Conservation (phyloP, 2,797 vertebrate species). For the Threskiornis aethiopicus region DNA sequence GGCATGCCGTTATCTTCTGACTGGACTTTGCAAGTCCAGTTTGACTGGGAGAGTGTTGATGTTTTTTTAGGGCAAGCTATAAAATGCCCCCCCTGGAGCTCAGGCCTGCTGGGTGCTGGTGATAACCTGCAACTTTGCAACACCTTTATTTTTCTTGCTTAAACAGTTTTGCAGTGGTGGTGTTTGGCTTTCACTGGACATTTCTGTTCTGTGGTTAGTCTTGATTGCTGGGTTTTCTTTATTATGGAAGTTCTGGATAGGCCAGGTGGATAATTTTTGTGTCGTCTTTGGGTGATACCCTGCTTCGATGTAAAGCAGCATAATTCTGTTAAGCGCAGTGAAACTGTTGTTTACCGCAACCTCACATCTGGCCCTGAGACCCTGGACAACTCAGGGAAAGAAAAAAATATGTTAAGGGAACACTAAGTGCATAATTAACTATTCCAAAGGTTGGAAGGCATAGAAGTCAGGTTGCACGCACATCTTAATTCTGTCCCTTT, state of each 20-base stretch:
- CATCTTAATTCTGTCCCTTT: constrained; percentile 18
- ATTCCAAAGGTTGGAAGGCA: neutral
- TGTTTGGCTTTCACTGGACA: neutral
- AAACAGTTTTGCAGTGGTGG: neutral
- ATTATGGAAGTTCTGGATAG: neutral
- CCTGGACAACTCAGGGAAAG: neutral
- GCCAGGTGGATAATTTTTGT: neutral
- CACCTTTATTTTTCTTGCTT: neutral
- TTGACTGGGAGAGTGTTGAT: neutral
- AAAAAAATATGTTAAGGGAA: neutral
- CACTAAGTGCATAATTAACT: neutral
- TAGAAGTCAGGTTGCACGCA: neutral
- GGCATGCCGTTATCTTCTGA: neutral
- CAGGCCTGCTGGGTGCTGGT: neutral
- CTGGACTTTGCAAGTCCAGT: neutral
- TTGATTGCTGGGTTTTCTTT: neutral
- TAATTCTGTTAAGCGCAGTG: neutral
- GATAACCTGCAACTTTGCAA: neutral
- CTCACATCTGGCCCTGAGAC: neutral
- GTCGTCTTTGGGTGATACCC: neutral
- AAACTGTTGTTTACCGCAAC: neutral
- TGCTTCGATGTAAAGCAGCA: neutral
- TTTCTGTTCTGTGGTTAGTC: neutral
- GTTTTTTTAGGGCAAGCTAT: neutral
- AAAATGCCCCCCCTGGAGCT: neutral